A percentile compares a stretch with the other conserved stretches of the same genome.
These are phyloP conservation scores for Phoxinus dragarum DNA, from an alignment of 2,797 vertebrate species.

Conservation along the genomic window DNA sequence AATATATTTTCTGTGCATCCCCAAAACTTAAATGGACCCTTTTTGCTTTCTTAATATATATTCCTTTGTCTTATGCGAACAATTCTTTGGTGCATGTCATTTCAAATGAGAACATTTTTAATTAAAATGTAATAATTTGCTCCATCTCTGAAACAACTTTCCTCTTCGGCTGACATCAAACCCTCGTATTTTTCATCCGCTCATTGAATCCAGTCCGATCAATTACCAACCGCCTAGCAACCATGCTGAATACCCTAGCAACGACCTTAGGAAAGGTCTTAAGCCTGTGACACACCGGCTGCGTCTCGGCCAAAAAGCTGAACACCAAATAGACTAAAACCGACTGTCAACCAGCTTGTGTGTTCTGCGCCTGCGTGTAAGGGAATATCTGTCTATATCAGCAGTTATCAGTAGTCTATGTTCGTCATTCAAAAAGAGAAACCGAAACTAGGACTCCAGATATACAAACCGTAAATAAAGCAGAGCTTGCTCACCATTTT, in stretches of 20 bases:
- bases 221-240: not conserved
- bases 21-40: not conserved
- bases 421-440: not conserved
- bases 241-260: not conserved
- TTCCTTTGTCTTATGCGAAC: not conserved
- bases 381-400: not conserved
- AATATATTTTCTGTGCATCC: not conserved
- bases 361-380: not conserved
- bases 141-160: not conserved
- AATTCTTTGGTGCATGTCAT: not conserved
- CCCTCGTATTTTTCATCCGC: not conserved
- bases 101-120: not conserved
- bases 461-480: not conserved
- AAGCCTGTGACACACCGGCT: too few species aligned
- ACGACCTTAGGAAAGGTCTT: not conserved
- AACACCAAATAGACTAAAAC: not conserved
- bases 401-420: not conserved
- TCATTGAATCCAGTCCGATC: not conserved
- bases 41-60: not conserved
- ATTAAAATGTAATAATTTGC: not conserved
- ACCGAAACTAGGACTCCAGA: not conserved
- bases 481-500: not conserved
- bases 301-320: not conserved
- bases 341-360: not conserved
- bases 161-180: not conserved